Base-by-base conservation (phyloP, 2,888 invertebrate genomes). In the Papilio elwesi region DNA sequence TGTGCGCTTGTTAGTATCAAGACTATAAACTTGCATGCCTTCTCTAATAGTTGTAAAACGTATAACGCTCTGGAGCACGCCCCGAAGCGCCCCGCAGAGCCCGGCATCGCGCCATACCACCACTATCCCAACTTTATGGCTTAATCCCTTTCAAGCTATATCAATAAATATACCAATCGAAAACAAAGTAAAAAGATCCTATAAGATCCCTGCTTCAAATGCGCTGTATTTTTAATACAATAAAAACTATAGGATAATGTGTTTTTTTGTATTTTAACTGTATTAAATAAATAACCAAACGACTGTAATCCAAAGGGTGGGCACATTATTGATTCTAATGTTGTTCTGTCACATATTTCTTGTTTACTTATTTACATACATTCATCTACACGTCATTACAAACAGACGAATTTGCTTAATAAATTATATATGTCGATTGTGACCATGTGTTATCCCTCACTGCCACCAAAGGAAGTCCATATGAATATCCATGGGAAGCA, bases 121-220 rank as follows among this genome's bases (percentile, higher is more conserved):
- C 83, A 84, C 83, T 80, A 82, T 80, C 82, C 79, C 75, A 76
- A 82, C 87, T 93, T 93, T 93, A 93, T 92, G 87, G 89, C 93
- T 93, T 92, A 92, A 92, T 93, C 92, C 90, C 83, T 82, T 83
- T 86, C 86, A 87, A 84, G 87, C 87, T 82, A 88, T 90, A 88
- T 86, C 89, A 88, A 92, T 92, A 91, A 91, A 91, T 90, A 89
- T 87, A 82, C 82, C 78, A 78, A 83, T 83, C 78, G 79, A 82
- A 87, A 89, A 89, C 85, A 87, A 87, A 85, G 82, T 86, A 80
- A 76, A 81, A 77, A 81, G 80, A 81, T 76, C 74, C 76, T 74
- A 70, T 67, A 73, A 77, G 57, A 75, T 72, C 68, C 66, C 69
- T 68, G 73, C 76, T 77, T 75, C 73, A 76, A 77, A 76, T 75